Base-by-base conservation (phyloP, 2,888 invertebrate genomes). In the Papilio demoleus region DNA sequence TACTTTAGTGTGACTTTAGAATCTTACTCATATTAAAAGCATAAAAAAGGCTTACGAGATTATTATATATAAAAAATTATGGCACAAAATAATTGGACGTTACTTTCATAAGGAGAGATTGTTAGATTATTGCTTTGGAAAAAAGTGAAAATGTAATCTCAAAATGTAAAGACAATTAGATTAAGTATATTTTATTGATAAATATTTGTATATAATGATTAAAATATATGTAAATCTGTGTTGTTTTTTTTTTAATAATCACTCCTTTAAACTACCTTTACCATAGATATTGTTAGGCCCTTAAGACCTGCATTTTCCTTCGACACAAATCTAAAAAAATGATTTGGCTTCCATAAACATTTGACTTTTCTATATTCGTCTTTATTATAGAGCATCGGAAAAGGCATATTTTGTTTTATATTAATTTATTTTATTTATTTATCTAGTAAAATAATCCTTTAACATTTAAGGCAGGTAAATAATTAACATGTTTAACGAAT, bases 391-490 rank as follows among this genome's bases (percentile, higher is more conserved):
- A n/a, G n/a, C n/a, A n/a, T n/a, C n/a, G n/a, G n/a, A n/a, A n/a
- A n/a, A n/a, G n/a, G n/a, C n/a, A n/a, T n/a, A n/a, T n/a, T n/a
- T n/a, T n/a, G n/a, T 31, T 31, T 31, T 59, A 50, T 38, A 14
- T 17, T 31, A 12, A 31, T 62, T 22, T 50, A 59, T 68, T 68
- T 17, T 50, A 50, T 22, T 36, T 38, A 12, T 12, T 11, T 3
- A 4, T 31, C 71, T 71, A 78, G 74, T 76, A 74, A 68, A 80
- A 81, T 36, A 76, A 22, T 34, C 75, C 79, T 6, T 68, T 68
- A 0, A 86, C 83, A 56, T 81, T 68, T 1, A 85, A 70, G 0
- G 70, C 65, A 0, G 85, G 83, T 61, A 89, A 71, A 68, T 77
- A 75, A 12, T 75, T 50, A 1, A 88, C 72, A 45, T 71, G 70